Percentiles rank a stretch among this genome's conserved stretches.
Conservation (phyloP, 2,797 vertebrate species). For the Platalea minor region DNA sequence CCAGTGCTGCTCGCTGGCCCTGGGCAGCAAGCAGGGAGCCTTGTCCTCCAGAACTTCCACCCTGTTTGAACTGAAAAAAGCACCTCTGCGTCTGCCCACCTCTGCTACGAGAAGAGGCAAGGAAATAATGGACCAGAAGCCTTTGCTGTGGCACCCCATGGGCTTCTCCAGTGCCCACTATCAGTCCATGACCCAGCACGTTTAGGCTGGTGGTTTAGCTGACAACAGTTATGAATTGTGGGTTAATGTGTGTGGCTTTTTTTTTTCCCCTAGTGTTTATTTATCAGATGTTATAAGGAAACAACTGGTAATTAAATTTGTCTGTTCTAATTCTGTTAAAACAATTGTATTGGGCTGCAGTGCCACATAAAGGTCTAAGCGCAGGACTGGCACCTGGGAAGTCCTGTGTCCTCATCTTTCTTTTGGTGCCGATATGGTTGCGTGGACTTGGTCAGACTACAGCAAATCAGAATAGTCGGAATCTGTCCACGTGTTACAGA, state of each 20-base stretch:
- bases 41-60: neutral
- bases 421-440: neutral
- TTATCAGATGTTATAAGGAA: neutral
- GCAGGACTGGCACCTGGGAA: neutral
- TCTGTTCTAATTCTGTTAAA: neutral
- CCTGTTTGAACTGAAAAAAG: neutral
- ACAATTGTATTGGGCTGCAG: neutral
- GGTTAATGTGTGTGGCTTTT: neutral
- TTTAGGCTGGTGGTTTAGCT: neutral
- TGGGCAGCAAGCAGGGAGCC: neutral
- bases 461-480: neutral
- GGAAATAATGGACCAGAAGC: neutral
- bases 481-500: neutral
- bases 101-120: neutral
- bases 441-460: neutral
- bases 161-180: neutral
- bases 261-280: neutral
- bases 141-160: neutral
- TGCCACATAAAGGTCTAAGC: neutral
- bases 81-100: neutral
- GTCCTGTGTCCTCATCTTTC: neutral
- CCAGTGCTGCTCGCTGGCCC: neutral
- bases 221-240: neutral
- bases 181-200: neutral
- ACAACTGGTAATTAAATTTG: neutral